Percentiles rank a stretch among this genome's conserved stretches.
Conservation (phyloP, 2,113 vertebrate species). For the Hippocampus barbouri region DNA sequence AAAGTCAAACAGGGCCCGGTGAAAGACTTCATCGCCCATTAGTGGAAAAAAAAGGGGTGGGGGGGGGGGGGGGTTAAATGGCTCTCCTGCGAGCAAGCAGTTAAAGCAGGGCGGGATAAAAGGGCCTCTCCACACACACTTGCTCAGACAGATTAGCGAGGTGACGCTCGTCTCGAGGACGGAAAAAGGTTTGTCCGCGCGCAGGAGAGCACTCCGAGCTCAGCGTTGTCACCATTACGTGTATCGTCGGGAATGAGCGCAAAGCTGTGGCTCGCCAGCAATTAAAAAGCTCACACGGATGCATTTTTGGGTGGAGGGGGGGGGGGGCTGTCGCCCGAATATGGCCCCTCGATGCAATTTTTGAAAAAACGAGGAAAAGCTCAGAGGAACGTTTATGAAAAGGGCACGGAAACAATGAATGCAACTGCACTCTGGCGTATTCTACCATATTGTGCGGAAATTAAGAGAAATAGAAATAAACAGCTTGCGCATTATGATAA, state of each 20-base stretch:
- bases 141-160: constrained; percentile 68
- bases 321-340: no score
- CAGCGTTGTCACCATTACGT: constrained; percentile 34
- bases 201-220: constrained; percentile 34
- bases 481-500: no score
- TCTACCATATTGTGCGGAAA: no score
- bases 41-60: constrained; percentile 31
- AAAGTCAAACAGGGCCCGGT: constrained; percentile 52
- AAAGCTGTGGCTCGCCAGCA: constrained; percentile 7
- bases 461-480: no score
- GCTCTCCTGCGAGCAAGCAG: constrained; percentile 68
- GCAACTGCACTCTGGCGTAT: no score
- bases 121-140: constrained; percentile 64
- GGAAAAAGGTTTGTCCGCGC: constrained; percentile 67
- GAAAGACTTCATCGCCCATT: constrained; percentile 66
- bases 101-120: constrained; percentile 58
- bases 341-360: background rate
- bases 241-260: constrained; percentile 33
- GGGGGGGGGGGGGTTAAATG: constrained; percentile 47
- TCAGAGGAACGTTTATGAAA: background rate
- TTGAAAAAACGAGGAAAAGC: background rate
- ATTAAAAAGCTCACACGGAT: constrained; percentile 9
- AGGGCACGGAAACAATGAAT: background rate
- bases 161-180: constrained; percentile 72
- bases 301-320: background rate